Percentiles rank a stretch among this genome's conserved stretches.
These are phyloP conservation scores for Sycophila sp. DNA, from an alignment of 1,140 invertebrate species.

Conservation along the genomic window DNA sequence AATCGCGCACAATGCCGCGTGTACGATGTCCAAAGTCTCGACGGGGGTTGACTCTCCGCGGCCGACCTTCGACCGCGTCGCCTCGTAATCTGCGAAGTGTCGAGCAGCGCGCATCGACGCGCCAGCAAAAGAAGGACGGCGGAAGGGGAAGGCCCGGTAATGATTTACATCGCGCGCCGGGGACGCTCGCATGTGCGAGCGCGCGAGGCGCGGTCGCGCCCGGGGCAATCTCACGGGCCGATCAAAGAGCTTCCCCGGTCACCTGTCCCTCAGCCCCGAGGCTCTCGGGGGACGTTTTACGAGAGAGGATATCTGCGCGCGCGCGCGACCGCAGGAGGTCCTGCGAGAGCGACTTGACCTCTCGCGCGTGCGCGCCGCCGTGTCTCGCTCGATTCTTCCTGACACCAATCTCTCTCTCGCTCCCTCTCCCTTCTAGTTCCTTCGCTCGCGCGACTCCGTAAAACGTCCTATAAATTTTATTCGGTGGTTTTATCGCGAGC, in stretches of 20 bases:
- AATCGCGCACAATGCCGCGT: slow-evolving; percentile 24
- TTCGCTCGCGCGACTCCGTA: slow-evolving; percentile 57
- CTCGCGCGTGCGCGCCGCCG: slow-evolving; percentile 38
- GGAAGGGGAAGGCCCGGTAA: background rate
- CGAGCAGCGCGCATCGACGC: background rate
- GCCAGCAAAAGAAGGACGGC: slow-evolving; percentile 2
- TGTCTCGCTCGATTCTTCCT: slow-evolving; percentile 60
- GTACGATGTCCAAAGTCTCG: background rate
- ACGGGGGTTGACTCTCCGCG: slow-evolving; percentile 20
- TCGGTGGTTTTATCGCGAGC: slow-evolving; percentile 53
- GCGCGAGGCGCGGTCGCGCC: slow-evolving; percentile 25
- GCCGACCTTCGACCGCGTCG: slow-evolving; percentile 13
- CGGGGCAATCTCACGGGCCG: slow-evolving; percentile 24
- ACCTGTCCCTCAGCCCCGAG: slow-evolving; percentile 58
- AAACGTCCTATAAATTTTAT: slow-evolving; percentile 64
- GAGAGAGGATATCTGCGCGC: slow-evolving; percentile 46
- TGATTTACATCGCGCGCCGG: slow-evolving; percentile 27
- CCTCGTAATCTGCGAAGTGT: background rate
- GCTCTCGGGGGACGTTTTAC: slow-evolving; percentile 61
- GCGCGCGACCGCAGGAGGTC: slow-evolving; percentile 60
- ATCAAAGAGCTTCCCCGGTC: slow-evolving; percentile 45
- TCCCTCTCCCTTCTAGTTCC: too few species aligned
- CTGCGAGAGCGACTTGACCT: background rate
- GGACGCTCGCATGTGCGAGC: background rate
- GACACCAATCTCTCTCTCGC: slow-evolving; percentile 61